These are phyloP conservation scores for Sturmia bella DNA, from an alignment of 2,888 invertebrate genomes.

Conservation along the genomic window DNA sequence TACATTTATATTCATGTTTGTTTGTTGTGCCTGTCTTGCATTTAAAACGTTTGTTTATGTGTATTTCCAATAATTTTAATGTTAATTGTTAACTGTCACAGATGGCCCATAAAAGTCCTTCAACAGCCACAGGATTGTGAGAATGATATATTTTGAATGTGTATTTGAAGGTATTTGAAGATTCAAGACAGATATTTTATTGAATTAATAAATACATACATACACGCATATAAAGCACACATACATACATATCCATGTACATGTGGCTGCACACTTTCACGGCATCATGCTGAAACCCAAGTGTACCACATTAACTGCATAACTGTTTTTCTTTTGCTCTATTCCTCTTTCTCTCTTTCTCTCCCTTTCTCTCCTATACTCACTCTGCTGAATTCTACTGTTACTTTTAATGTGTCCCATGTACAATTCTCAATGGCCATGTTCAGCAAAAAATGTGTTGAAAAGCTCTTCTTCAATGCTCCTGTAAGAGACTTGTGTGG, in stretches of 20 bases:
- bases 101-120: conserved; percentile 37
- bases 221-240: too few species aligned
- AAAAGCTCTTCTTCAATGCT: conserved; percentile 26
- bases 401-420: neutral
- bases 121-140: conserved; percentile 40
- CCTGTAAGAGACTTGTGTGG: neutral
- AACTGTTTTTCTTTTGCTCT: neutral
- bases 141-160: neutral
- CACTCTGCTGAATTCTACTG: neutral
- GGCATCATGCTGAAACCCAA: conserved; percentile 26
- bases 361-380: neutral
- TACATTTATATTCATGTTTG: neutral
- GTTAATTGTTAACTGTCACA: conserved; percentile 40
- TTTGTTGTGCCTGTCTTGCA: conserved; percentile 7
- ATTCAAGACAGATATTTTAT: too few species aligned
- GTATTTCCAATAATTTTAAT: conserved; percentile 29
- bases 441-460: conserved; percentile 2
- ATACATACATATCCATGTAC: neutral
- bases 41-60: neutral
- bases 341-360: neutral
- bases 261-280: conserved; percentile 15
- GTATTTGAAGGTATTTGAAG: too few species aligned
- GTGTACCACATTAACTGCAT: neutral
- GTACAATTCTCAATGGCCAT: too few species aligned
- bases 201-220: too few species aligned